Base-by-base conservation (phyloP, 2,797 vertebrate genomes). In the Geotrypetes seraphini region DNA sequence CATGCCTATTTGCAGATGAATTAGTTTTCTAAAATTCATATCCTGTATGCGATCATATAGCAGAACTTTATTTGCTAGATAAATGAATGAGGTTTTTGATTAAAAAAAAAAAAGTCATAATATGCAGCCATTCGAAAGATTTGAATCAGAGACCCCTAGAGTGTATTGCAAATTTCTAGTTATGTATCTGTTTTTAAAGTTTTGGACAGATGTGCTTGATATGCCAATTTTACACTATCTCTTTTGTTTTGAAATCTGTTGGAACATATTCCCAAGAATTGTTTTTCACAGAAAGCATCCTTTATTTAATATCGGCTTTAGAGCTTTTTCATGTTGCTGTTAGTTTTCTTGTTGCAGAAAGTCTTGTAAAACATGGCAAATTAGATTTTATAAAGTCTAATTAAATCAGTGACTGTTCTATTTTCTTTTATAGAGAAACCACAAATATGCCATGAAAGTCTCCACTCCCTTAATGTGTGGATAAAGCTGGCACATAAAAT, bases 311-410 rank as follows among this genome's bases (percentile, higher is more conserved):
- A 50, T 70, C 76, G n/a, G n/a, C n/a, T n/a, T n/a, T n/a, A n/a
- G n/a, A n/a, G n/a, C n/a, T 75, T 69, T 68, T 57, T 58, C 57
- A 41, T 71, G 52, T 69, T 69, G 78, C 50, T 71, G 70, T 55
- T 64, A n/a, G 39, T 71, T 72, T 65, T 40, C 50, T 59, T 58
- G 53, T 47, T 71, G 55, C 38, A 59, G 57, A 69, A 41, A 73
- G 59, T 67, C 59, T 61, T 72, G 61, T 75, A 74, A 73, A 80
- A 74, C 57, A 67, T 67, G 66, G 70, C 79, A 68, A 74, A 74
- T 73, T 64, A 61, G 50, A 65, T 69, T 63, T 63, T 67, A 60
- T 22, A 53, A 66, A 67, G 62, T 28, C 49, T 71, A 76, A 77
- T 82, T 80, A 75, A 76, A 72, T 75, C 66, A 66, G 16, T 74